Percentiles rank a stretch among this genome's conserved stretches.
These are phyloP conservation scores for Lasioglossum calceatum DNA, from an alignment of 2,888 invertebrate species.

Conservation along the genomic window DNA sequence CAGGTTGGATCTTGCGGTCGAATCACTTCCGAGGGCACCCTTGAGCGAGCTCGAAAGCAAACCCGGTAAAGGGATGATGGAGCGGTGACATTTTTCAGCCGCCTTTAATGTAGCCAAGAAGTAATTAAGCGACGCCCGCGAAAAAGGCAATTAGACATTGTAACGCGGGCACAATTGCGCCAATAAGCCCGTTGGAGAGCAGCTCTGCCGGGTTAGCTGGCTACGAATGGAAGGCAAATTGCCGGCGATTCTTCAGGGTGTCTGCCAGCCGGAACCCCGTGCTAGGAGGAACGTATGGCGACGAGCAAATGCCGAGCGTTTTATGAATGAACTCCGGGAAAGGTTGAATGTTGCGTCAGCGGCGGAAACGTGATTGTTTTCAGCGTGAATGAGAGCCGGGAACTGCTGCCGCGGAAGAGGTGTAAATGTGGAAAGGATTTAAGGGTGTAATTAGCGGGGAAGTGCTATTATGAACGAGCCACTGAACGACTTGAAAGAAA, in stretches of 20 bases:
- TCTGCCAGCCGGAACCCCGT: neutral
- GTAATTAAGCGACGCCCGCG: slow-evolving; percentile 56
- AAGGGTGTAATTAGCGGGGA: slow-evolving; percentile 54
- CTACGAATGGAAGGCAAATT: slow-evolving; percentile 21
- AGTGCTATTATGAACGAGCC: slow-evolving; percentile 56
- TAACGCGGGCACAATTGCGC: slow-evolving; percentile 21
- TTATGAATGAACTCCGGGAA: slow-evolving; percentile 1
- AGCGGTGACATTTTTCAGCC: slow-evolving; percentile 59
- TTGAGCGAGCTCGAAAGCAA: slow-evolving; percentile 53
- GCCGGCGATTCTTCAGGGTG: neutral
- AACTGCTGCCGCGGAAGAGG: slow-evolving; percentile 34
- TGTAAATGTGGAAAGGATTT: slow-evolving; percentile 58
- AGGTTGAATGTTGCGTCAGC: slow-evolving; percentile 15
- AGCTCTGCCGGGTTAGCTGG: neutral
- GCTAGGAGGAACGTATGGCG: neutral
- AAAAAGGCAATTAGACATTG: slow-evolving; percentile 52
- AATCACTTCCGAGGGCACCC: slow-evolving; percentile 49
- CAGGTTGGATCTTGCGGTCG: slow-evolving; percentile 56
- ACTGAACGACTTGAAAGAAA: slow-evolving; percentile 59
- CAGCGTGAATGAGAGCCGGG: slow-evolving; percentile 36
- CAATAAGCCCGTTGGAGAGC: neutral
- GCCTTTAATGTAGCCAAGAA: slow-evolving; percentile 59
- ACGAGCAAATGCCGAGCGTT: neutral
- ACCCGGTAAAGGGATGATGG: slow-evolving; percentile 53
- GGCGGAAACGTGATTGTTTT: slow-evolving; percentile 14